A percentile compares a stretch with the other conserved stretches of the same genome.
Conservation (phyloP, 1,140 invertebrate genomes). For the Drosophila bifasciata region DNA sequence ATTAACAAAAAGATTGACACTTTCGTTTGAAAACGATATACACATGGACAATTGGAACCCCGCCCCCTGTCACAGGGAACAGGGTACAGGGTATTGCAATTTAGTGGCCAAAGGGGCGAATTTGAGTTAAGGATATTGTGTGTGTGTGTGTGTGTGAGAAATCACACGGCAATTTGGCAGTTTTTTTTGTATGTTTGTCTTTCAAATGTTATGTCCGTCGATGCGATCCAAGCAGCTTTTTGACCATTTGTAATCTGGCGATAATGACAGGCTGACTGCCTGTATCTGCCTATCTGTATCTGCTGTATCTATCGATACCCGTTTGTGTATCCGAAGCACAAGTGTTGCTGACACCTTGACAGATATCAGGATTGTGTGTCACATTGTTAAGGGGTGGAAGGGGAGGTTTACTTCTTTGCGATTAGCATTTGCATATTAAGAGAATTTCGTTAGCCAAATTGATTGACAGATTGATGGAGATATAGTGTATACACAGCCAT, state of each 20-base stretch:
- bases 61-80: slow-evolving; percentile 31
- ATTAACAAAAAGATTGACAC: slow-evolving; percentile 81
- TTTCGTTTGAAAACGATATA: slow-evolving; percentile 72
- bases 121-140: not conserved
- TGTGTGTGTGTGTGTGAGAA: slow-evolving; percentile 24
- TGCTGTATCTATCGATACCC: slow-evolving; percentile 31
- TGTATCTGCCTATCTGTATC: slow-evolving; percentile 8
- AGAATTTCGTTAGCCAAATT: slow-evolving; percentile 20
- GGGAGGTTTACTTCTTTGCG: slow-evolving; percentile 33
- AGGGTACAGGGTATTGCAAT: slow-evolving; percentile 72
- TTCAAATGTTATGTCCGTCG: slow-evolving; percentile 18
- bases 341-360: slow-evolving; percentile 71
- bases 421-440: slow-evolving; percentile 61
- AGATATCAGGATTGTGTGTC: slow-evolving; percentile 64
- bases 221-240: not conserved
- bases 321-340: slow-evolving; percentile 61
- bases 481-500: too few relatives aligned
- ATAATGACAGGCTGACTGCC: slow-evolving; percentile 62
- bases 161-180: slow-evolving; percentile 65
- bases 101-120: slow-evolving; percentile 49
- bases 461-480: slow-evolving; percentile 49
- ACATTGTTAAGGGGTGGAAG: slow-evolving; percentile 23
- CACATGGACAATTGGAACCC: not conserved
- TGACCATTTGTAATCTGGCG: slow-evolving; percentile 68
- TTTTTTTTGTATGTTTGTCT: slow-evolving; percentile 2